phyloP scores from a whole-genome alignment of 2,888 invertebrate species.

The Omphaloscelis lunosa region DNA sequence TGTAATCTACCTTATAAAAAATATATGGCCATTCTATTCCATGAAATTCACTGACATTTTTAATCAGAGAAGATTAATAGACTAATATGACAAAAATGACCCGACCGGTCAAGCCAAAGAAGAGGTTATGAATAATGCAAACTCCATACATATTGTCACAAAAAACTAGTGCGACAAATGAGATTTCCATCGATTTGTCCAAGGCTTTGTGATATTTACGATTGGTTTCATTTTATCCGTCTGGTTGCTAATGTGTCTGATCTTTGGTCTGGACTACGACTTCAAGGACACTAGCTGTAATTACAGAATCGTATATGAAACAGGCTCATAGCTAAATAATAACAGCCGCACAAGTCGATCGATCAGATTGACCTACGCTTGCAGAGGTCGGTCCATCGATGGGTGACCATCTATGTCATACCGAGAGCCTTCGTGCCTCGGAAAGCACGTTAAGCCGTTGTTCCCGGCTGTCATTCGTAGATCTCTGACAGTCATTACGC shows the following conservation, averaged over 20 bases:
- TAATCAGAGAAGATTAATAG: background rate
- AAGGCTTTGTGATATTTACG: slow-evolving; percentile 18
- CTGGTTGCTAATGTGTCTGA: slow-evolving; percentile 24
- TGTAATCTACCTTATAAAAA: no score
- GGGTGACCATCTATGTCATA: background rate
- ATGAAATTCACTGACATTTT: background rate
- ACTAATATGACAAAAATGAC: slow-evolving; percentile 27
- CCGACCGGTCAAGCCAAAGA: slow-evolving; percentile 16
- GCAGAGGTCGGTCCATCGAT: background rate
- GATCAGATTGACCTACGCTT: background rate
- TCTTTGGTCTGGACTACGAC: background rate
- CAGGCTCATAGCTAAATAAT: background rate
- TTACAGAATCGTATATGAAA: background rate
- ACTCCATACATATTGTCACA: slow-evolving; percentile 23
- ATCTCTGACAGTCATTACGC: background rate
- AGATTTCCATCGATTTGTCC: slow-evolving; percentile 43
- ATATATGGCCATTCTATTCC: background rate
- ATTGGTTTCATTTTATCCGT: slow-evolving; percentile 28
- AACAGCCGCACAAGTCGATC: background rate
- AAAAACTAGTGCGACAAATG: slow-evolving; percentile 44
- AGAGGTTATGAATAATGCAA: slow-evolving; percentile 40
- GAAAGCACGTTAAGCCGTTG: background rate
- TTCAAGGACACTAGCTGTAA: slow-evolving; percentile 6
- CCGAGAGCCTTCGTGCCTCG: background rate
- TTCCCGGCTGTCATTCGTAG: background rate